A percentile compares a stretch with the other conserved stretches of the same genome.
phyloP scores from a whole-genome alignment of 2,888 invertebrate species.

The Dryobota labecula region DNA sequence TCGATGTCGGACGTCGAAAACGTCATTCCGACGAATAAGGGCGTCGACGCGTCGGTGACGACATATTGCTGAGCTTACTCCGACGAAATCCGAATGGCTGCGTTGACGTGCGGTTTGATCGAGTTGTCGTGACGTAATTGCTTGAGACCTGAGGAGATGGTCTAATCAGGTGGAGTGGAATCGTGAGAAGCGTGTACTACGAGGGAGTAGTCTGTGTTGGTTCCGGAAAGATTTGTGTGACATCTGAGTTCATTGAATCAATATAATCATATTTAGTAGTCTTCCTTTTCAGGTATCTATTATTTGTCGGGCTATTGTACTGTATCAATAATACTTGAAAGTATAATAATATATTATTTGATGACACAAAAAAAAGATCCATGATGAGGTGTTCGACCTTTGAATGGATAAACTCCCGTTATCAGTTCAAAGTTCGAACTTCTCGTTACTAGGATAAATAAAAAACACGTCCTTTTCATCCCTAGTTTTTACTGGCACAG shows the following conservation, averaged over 20 bases:
- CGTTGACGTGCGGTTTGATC: constrained; percentile 69
- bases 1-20: constrained; percentile 60
- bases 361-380: neutral
- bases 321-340: neutral
- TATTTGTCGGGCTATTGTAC: constrained; percentile 7
- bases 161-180: constrained; percentile 35
- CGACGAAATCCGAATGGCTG: constrained; percentile 52
- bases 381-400: neutral
- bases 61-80: constrained; percentile 67
- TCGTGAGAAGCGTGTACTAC: neutral
- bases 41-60: constrained; percentile 52
- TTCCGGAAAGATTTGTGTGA: neutral
- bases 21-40: constrained; percentile 67
- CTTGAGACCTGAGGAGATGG: constrained; percentile 46
- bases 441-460: neutral
- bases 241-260: neutral
- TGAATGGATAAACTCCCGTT: neutral
- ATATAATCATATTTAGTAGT: neutral
- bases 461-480: neutral
- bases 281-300: constrained; percentile 8
- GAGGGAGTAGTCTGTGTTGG: neutral
- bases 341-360: neutral
- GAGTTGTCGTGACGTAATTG: constrained; percentile 68
- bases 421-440: neutral
- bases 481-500: neutral